Percentiles rank a stretch among this genome's conserved stretches.
These are phyloP conservation scores for Polydesmus complanatus DNA, from an alignment of 2,888 invertebrate genomes.

Conservation along the genomic window DNA sequence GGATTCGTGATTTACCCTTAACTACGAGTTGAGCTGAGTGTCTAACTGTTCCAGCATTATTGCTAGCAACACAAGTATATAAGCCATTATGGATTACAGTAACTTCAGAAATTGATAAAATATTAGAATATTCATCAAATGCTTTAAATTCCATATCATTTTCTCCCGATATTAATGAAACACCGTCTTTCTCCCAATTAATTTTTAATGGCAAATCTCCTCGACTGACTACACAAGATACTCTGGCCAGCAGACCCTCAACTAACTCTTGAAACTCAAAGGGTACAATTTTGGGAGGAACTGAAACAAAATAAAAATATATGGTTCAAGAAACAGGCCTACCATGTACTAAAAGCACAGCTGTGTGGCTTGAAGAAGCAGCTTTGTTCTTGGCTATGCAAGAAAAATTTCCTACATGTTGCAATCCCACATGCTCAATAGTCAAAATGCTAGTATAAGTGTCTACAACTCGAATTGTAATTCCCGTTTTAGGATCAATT, in stretches of 20 bases:
- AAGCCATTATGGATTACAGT: constrained; percentile 30
- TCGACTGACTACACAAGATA: constrained; percentile 16
- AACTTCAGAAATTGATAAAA: constrained; percentile 29
- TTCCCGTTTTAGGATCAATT: not conserved
- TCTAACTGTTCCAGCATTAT: constrained; percentile 18
- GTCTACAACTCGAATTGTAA: constrained; percentile 18
- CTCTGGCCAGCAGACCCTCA: constrained; percentile 14
- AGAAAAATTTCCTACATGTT: constrained; percentile 16
- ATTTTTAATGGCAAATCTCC: constrained; percentile 30
- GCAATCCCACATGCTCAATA: constrained; percentile 6
- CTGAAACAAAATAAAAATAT: constrained; percentile 6
- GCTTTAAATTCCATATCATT: constrained; percentile 23
- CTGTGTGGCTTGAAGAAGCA: constrained; percentile 19
- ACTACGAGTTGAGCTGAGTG: constrained; percentile 19
- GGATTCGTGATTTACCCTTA: constrained; percentile 16
- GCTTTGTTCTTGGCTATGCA: constrained; percentile 18
- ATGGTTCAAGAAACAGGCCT: constrained; percentile 12
- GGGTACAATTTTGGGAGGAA: constrained; percentile 13
- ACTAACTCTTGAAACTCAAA: constrained; percentile 15
- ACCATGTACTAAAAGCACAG: constrained; percentile 11
- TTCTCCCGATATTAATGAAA: constrained; percentile 23
- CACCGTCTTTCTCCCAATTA: constrained; percentile 30
- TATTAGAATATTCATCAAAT: constrained; percentile 28
- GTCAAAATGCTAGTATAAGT: constrained; percentile 15
- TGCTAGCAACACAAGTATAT: constrained; percentile 28